A percentile compares a stretch with the other conserved stretches of the same genome.
These are phyloP conservation scores for Ditylenchus weischeri DNA, from an alignment of 2,888 invertebrate genomes.

Conservation along the genomic window DNA sequence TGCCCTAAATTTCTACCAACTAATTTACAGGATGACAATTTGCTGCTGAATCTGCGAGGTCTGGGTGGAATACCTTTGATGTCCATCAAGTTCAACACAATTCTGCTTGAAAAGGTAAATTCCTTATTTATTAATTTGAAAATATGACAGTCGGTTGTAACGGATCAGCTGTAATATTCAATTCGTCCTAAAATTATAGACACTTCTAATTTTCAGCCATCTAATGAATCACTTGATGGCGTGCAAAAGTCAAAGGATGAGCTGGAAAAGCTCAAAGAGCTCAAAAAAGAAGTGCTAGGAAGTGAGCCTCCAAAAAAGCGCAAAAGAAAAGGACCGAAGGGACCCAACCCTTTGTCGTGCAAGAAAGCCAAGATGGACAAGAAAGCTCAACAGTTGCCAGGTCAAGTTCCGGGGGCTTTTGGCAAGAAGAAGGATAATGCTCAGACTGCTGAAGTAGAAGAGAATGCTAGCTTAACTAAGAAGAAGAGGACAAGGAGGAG, in stretches of 20 bases:
- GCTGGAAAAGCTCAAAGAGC: slow-evolving; percentile 29
- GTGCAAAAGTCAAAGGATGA: slow-evolving; percentile 30
- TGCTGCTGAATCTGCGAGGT: slow-evolving; percentile 42
- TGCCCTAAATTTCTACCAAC: not conserved
- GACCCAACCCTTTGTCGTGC: slow-evolving; percentile 55
- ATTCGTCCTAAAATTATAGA: not conserved
- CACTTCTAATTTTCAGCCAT: slow-evolving; percentile 28
- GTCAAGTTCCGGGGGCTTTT: slow-evolving; percentile 18
- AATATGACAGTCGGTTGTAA: no score
- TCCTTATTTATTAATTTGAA: no score
- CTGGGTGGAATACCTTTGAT: slow-evolving; percentile 48
- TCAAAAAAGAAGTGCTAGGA: slow-evolving; percentile 37
- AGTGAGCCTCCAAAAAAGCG: slow-evolving; percentile 19
- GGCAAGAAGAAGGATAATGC: slow-evolving; percentile 14
- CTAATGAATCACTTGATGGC: slow-evolving; percentile 23
- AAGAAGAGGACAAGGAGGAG: slow-evolving; percentile 25
- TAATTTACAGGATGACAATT: slow-evolving; percentile 40
- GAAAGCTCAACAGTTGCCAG: slow-evolving; percentile 9
- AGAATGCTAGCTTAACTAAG: slow-evolving; percentile 12
- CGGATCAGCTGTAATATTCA: not conserved
- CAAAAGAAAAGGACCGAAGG: slow-evolving; percentile 39
- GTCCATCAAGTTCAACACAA: slow-evolving; percentile 50
- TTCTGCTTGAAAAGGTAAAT: slow-evolving; percentile 49
- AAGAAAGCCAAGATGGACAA: slow-evolving; percentile 47
- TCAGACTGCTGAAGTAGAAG: slow-evolving; percentile 22